These are phyloP conservation scores for Wasmannia auropunctata DNA, from an alignment of 1,140 invertebrate genomes.

Conservation along the genomic window DNA sequence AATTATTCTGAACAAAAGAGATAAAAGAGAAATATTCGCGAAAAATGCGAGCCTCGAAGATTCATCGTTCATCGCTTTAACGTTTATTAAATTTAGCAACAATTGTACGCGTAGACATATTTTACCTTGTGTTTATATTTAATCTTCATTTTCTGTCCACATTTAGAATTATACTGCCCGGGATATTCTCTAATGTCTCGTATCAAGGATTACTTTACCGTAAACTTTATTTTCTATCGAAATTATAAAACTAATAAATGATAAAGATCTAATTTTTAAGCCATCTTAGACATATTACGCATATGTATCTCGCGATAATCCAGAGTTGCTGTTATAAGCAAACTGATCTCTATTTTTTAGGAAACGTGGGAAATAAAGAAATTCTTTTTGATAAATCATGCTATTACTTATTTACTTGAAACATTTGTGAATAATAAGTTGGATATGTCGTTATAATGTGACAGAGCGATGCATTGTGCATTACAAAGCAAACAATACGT, in stretches of 20 bases:
- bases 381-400: not conserved
- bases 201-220: not conserved
- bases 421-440: not conserved
- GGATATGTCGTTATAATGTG: not conserved
- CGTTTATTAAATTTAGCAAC: not conserved
- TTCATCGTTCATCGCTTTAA: not conserved
- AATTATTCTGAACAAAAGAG: not conserved
- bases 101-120: not conserved
- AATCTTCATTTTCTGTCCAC: not conserved
- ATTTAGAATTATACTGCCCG: not conserved
- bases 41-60: not conserved
- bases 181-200: not conserved
- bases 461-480: not conserved
- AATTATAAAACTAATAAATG: not conserved
- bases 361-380: constrained; percentile 19
- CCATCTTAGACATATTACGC: not conserved
- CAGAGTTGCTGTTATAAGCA: not conserved
- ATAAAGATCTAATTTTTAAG: not conserved
- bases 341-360: constrained; percentile 40
- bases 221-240: not conserved
- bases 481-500: no score
- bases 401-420: not conserved
- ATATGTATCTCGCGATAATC: not conserved
- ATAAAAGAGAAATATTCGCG: not conserved
- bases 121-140: not conserved